Percentiles rank a stretch among this genome's conserved stretches.
Conservation (phyloP, 2,888 invertebrate species). For the Antheraea assamensis region DNA sequence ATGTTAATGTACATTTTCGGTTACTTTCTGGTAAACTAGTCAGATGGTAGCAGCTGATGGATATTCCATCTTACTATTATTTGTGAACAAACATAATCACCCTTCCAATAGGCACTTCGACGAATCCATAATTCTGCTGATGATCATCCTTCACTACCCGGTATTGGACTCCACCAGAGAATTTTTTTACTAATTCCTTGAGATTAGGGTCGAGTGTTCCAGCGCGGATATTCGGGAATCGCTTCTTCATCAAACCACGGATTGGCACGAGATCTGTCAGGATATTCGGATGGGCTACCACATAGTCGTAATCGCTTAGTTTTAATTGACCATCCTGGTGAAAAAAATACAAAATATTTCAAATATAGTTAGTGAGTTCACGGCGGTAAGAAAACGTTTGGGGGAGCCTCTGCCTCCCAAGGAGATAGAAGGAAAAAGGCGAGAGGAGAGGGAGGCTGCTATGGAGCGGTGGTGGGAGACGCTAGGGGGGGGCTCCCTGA, state of each 20-base stretch:
- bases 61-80: too few species aligned
- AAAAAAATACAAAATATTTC: neutral
- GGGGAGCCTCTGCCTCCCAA: too few species aligned
- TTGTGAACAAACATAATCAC: conserved; percentile 65
- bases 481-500: too few species aligned
- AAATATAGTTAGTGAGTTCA: too few species aligned
- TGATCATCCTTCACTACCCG: conserved; percentile 84
- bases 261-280: conserved; percentile 88
- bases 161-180: conserved; percentile 87
- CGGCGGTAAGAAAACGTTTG: too few species aligned
- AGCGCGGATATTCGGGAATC: conserved; percentile 85
- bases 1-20: too few species aligned
- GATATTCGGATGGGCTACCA: conserved; percentile 91
- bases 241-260: conserved; percentile 89
- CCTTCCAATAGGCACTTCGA: conserved; percentile 86
- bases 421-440: too few species aligned
- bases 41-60: too few species aligned
- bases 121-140: conserved; percentile 87
- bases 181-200: conserved; percentile 82
- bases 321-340: conserved; percentile 85
- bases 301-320: conserved; percentile 86
- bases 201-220: conserved; percentile 88
- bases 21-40: too few species aligned
- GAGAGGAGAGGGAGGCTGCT: too few species aligned
- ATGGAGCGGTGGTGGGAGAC: too few species aligned